phyloP scores from a whole-genome alignment of 2,888 invertebrate genomes.

The Platycnemis pennipes region DNA sequence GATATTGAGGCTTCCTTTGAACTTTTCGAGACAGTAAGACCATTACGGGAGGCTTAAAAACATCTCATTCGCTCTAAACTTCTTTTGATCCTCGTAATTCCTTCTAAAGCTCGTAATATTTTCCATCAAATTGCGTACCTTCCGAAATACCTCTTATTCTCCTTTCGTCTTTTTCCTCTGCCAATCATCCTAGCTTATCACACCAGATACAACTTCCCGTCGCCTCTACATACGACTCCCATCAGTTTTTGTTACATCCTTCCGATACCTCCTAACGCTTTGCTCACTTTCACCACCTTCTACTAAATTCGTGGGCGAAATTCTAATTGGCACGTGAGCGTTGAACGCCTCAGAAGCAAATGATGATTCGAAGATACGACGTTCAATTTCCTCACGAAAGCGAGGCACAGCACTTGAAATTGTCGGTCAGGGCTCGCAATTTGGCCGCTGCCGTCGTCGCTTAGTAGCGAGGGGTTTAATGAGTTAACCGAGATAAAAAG shows the following conservation, averaged over 20 bases:
- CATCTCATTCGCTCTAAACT: neutral
- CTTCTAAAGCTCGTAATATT: neutral
- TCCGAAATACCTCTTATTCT: neutral
- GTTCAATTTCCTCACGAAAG: too few relatives aligned
- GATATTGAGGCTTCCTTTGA: too few relatives aligned
- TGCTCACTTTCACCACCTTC: neutral
- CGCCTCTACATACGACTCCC: neutral
- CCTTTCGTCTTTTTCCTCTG: too few relatives aligned
- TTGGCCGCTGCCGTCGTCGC: neutral
- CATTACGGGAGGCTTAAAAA: neutral
- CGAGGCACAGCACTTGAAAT: too few relatives aligned
- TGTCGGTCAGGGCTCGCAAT: too few relatives aligned
- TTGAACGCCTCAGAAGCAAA: neutral
- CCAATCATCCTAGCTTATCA: too few relatives aligned
- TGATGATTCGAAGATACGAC: too few relatives aligned
- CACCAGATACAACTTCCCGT: too few relatives aligned
- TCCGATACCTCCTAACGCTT: neutral
- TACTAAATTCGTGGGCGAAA: neutral
- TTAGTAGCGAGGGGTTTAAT: neutral
- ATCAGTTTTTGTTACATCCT: neutral
- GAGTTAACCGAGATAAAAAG: neutral
- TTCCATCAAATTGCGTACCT: neutral
- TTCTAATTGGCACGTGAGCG: neutral
- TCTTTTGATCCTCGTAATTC: neutral
- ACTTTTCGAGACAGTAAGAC: too few relatives aligned